A percentile compares a stretch with the other conserved stretches of the same genome.
Conservation (phyloP, 2,888 invertebrate species). For the Pherbina coryleti region DNA sequence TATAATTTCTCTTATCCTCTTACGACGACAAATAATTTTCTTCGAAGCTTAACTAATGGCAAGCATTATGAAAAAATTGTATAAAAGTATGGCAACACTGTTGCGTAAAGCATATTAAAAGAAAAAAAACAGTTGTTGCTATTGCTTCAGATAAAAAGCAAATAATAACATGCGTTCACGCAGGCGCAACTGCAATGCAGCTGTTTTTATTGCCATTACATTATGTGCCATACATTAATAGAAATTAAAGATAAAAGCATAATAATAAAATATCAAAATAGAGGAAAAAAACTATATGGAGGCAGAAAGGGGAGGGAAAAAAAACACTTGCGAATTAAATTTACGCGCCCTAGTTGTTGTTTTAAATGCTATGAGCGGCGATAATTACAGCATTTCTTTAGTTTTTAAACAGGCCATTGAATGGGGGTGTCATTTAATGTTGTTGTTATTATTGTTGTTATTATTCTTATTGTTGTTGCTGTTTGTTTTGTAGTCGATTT, state of each 20-base stretch:
- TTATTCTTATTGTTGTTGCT: background rate
- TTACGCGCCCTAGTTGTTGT: conserved; percentile 12
- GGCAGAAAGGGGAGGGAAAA: background rate
- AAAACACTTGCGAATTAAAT: background rate
- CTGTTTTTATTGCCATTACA: background rate
- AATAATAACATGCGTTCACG: background rate
- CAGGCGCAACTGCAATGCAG: conserved; percentile 9
- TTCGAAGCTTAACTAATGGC: no score
- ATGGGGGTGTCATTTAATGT: conserved; percentile 1
- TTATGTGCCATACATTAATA: background rate
- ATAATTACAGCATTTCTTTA: background rate
- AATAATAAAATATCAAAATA: background rate
- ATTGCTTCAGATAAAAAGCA: background rate
- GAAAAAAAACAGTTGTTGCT: background rate
- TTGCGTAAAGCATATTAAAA: background rate
- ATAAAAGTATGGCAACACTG: background rate
- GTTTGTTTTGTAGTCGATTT: conserved; percentile 1
- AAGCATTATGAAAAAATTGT: no score
- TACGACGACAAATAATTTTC: no score
- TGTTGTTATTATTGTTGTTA: no score
- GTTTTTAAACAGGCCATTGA: background rate
- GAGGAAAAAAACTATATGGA: background rate
- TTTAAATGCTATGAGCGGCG: background rate
- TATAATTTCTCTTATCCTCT: no score
- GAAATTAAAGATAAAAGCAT: background rate